Conservation (phyloP, 2,113 vertebrate species). For the Macrotis lagotis region DNA sequence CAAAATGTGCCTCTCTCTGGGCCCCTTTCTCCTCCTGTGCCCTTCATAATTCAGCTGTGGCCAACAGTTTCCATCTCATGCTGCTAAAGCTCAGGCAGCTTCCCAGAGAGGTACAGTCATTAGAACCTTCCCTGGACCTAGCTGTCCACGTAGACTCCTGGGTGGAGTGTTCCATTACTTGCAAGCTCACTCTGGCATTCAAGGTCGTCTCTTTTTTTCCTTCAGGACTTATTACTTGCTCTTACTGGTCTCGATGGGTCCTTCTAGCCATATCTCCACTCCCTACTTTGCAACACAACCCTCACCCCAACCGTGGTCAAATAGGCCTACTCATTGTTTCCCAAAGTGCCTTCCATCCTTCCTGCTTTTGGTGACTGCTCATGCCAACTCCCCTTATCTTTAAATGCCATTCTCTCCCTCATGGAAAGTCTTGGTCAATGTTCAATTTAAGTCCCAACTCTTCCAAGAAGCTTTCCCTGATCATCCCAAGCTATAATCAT, state of each 20-base stretch:
- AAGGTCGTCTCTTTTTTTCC: background rate
- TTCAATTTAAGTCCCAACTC: background rate
- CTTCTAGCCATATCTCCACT: background rate
- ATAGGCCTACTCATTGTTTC: background rate
- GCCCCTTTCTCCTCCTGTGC: background rate
- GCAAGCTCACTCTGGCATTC: background rate
- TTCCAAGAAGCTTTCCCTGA: background rate
- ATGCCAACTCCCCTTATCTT: background rate
- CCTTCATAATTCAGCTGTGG: background rate
- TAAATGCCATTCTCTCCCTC: background rate
- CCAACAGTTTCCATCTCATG: background rate
- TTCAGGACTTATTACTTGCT: background rate
- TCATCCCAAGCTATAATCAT: background rate
- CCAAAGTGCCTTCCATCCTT: background rate
- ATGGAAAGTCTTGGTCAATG: background rate
- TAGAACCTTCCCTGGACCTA: background rate
- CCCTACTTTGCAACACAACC: background rate
- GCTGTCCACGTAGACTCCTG: background rate
- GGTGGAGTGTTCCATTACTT: background rate
- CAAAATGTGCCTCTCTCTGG: background rate
- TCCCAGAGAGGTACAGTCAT: background rate
- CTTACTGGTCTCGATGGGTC: background rate
- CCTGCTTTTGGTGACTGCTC: background rate
- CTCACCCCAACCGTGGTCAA: background rate
- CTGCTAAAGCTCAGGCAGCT: background rate